Evolutionary conservation across 2,797 vertebrate genomes (phyloP).

Genomic region (Balearica regulorum): DNA sequence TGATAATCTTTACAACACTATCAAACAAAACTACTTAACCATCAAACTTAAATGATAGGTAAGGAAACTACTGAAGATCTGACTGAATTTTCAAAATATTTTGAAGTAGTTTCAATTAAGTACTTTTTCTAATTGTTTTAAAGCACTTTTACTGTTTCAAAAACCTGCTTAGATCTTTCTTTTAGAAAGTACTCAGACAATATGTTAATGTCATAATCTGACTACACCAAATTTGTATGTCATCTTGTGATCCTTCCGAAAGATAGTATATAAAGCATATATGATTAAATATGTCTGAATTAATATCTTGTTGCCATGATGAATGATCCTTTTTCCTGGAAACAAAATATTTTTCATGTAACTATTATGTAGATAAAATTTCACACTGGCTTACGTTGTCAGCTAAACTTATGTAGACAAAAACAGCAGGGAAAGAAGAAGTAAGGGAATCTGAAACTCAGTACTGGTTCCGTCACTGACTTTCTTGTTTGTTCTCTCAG

Average conservation of each 20-base stretch:
- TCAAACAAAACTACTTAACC: background rate
- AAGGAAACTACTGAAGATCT: background rate
- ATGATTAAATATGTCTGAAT: background rate
- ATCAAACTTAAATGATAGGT: background rate
- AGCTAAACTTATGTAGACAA: background rate
- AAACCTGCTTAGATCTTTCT: background rate
- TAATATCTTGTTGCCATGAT: background rate
- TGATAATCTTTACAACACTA: background rate
- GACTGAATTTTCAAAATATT: background rate
- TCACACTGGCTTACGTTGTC: background rate
- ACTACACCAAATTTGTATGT: background rate
- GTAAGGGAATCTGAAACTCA: background rate
- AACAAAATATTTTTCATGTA: background rate
- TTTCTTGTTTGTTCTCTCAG: background rate
- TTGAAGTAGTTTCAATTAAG: background rate
- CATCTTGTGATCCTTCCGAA: background rate
- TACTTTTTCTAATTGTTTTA: background rate
- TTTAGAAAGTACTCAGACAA: background rate
- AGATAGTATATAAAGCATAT: background rate
- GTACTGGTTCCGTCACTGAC: background rate
- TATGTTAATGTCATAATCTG: background rate
- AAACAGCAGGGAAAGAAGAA: background rate
- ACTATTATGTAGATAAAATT: background rate
- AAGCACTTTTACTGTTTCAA: background rate
- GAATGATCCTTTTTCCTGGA: background rate